Percentiles rank a stretch among this genome's conserved stretches.
These are phyloP conservation scores for Prunella himalayana DNA, from an alignment of 2,113 vertebrate species.

Conservation along the genomic window DNA sequence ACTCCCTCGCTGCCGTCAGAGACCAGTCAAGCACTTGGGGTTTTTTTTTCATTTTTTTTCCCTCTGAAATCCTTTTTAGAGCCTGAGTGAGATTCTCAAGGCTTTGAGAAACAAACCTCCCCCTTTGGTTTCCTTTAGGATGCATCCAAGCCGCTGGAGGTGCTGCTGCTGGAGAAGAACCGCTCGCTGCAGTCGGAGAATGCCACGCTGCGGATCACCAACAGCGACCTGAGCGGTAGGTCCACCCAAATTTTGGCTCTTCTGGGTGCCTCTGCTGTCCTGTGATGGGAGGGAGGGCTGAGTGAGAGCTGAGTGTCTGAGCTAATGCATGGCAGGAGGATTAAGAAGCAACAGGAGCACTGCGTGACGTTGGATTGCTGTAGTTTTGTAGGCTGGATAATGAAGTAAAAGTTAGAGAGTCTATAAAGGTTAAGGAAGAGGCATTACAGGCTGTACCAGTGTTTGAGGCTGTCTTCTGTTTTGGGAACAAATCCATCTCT, in stretches of 20 bases:
- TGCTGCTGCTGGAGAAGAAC: constrained; percentile 95
- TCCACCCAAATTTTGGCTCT: constrained; percentile 2
- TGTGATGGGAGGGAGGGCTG: constrained; percentile 29
- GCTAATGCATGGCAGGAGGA: constrained; percentile 48
- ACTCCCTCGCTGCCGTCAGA: not conserved
- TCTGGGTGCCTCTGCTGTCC: constrained; percentile 26
- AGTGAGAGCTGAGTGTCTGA: constrained; percentile 42
- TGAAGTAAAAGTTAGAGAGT: constrained; percentile 14
- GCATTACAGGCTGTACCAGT: constrained; percentile 1
- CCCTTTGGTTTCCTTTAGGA: constrained; percentile 76
- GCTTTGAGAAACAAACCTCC: constrained; percentile 1
- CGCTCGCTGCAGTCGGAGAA: constrained; percentile 94
- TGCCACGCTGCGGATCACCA: constrained; percentile 89
- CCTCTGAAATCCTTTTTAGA: not conserved
- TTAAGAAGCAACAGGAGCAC: not conserved
- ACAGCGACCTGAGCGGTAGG: constrained; percentile 97
- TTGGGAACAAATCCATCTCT: constrained; percentile 8
- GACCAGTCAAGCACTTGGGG: not conserved
- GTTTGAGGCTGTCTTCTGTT: constrained; percentile 37
- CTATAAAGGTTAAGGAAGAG: constrained; percentile 4
- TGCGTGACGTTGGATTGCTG: not conserved
- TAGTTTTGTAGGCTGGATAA: constrained; percentile 18
- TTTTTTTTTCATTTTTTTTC: not conserved
- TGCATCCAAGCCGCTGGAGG: constrained; percentile 90
- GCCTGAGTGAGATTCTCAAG: not conserved